A percentile compares a stretch with the other conserved stretches of the same genome.
These are phyloP conservation scores for Oscheius onirici DNA, from an alignment of 2,888 invertebrate species.

Conservation along the genomic window DNA sequence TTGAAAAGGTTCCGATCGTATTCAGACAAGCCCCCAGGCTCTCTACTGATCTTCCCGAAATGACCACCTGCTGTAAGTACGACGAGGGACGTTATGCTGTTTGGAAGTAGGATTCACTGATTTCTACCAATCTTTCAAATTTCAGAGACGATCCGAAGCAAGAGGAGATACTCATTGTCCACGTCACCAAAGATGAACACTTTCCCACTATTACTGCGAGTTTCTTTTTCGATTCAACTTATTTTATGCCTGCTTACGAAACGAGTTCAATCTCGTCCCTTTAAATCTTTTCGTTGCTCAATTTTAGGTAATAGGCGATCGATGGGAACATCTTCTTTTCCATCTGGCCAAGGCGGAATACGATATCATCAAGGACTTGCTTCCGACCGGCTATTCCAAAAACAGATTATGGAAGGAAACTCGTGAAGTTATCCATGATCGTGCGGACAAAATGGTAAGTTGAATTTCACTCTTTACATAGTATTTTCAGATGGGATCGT, in stretches of 20 bases:
- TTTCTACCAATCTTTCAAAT: neutral
- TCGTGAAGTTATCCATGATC: neutral
- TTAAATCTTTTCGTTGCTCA: neutral
- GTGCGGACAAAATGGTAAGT: constrained; percentile 6
- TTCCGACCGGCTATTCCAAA: neutral
- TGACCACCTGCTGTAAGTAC: constrained; percentile 77
- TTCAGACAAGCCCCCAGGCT: neutral
- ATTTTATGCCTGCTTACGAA: neutral
- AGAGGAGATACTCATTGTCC: constrained; percentile 82
- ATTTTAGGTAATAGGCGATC: constrained; percentile 38
- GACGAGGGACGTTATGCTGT: constrained; percentile 53
- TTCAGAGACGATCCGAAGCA: constrained; percentile 79
- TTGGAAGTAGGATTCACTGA: constrained; percentile 47
- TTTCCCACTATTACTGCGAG: constrained; percentile 80
- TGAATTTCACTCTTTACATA: neutral
- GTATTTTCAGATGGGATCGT: constrained; percentile 76
- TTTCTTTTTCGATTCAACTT: constrained; percentile 78
- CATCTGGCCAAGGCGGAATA: constrained; percentile 33
- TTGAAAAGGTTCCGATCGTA: neutral
- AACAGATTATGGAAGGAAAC: neutral
- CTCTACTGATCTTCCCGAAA: constrained; percentile 90
- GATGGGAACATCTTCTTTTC: constrained; percentile 36
- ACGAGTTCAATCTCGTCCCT: neutral
- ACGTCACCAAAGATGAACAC: constrained; percentile 79
- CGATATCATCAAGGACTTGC: constrained; percentile 18